phyloP scores from a whole-genome alignment of 1,140 invertebrate genomes.

The Meloidogyne chitwoodi region DNA sequence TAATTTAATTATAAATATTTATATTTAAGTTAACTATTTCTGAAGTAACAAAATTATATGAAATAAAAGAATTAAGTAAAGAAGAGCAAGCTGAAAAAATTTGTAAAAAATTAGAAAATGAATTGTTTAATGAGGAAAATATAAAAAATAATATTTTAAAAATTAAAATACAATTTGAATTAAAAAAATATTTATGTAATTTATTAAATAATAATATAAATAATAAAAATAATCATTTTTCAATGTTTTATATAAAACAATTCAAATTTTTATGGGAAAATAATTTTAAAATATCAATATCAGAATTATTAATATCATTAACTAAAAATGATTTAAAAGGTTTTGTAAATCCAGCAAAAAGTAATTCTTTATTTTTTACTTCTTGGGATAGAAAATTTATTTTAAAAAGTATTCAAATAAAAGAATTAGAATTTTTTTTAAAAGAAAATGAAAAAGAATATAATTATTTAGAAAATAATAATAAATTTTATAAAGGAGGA shows the following conservation, averaged over 20 bases:
- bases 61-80: background rate
- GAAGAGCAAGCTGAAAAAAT: background rate
- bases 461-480: background rate
- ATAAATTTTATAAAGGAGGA: background rate
- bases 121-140: background rate
- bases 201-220: background rate
- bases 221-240: background rate
- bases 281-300: background rate
- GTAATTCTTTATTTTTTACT: background rate
- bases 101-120: background rate
- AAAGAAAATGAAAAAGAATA: background rate
- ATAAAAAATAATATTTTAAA: background rate
- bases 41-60: background rate
- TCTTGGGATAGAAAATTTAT: background rate
- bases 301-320: background rate
- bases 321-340: background rate
- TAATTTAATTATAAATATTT: background rate
- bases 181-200: background rate
- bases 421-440: background rate
- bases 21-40: background rate
- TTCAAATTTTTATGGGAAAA: background rate
- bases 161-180: background rate
- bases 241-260: background rate
- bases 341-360: background rate
- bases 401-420: background rate